A percentile compares a stretch with the other conserved stretches of the same genome.
These are phyloP conservation scores for Metopolophium dirhodum DNA, from an alignment of 1,140 invertebrate genomes.

Conservation along the genomic window DNA sequence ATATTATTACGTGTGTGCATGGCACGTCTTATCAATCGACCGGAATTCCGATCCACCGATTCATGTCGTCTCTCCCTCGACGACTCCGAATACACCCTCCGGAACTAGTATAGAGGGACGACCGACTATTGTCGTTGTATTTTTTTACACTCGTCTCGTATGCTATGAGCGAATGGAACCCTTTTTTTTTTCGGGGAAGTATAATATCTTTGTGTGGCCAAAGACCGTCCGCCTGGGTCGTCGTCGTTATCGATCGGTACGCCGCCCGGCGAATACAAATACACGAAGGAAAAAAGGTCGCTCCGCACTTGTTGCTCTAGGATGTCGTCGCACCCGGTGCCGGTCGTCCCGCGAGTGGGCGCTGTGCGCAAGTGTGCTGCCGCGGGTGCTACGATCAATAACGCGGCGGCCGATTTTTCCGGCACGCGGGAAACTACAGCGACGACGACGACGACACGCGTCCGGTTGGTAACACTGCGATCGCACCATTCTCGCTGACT, in stretches of 20 bases:
- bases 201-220: neutral
- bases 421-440: conserved; percentile 29
- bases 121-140: neutral
- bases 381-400: conserved; percentile 3
- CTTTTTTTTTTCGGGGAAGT: neutral
- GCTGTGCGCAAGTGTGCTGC: conserved; percentile 10
- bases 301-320: conserved; percentile 21
- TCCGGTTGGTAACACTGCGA: conserved; percentile 32
- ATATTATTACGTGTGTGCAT: neutral
- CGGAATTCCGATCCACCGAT: conserved; percentile 51
- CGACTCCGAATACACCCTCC: neutral
- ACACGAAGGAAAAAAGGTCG: conserved; percentile 25
- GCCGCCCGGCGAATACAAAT: conserved; percentile 36
- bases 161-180: neutral
- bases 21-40: neutral
- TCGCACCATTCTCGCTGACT: neutral
- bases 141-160: neutral
- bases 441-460: neutral
- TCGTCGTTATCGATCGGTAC: conserved; percentile 21
- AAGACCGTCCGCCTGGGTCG: neutral
- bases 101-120: neutral
- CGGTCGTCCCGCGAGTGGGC: neutral
- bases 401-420: conserved; percentile 22
- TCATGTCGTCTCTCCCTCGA: neutral
- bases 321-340: neutral